Percentiles rank a stretch among this genome's conserved stretches.
phyloP scores from a whole-genome alignment of 2,113 vertebrate genomes.

The Erythrolamprus reginae region DNA sequence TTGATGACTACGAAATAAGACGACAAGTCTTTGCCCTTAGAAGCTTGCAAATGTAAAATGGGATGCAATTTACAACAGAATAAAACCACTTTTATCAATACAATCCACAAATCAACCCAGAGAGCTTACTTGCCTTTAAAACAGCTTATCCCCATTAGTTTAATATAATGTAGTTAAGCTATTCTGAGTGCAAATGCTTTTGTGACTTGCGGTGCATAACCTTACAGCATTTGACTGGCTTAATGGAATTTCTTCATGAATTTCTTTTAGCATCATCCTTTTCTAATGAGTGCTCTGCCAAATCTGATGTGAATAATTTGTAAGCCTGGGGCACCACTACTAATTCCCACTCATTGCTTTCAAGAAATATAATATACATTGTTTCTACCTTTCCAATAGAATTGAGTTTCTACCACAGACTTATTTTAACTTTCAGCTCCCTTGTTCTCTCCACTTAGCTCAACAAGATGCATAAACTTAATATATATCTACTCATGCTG shows the following conservation, averaged over 20 bases:
- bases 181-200: neutral
- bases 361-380: slow-evolving; percentile 13
- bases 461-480: slow-evolving; percentile 43
- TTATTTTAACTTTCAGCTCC: slow-evolving; percentile 40
- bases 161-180: neutral
- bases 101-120: neutral
- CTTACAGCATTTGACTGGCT: neutral
- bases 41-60: neutral
- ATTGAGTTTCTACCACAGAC: slow-evolving; percentile 29
- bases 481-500: slow-evolving; percentile 37
- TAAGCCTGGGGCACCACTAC: slow-evolving; percentile 23
- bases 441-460: slow-evolving; percentile 36
- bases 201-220: neutral
- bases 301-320: slow-evolving; percentile 34
- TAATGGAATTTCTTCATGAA: neutral
- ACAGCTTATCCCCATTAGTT: neutral
- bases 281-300: slow-evolving; percentile 24
- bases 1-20: neutral
- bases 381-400: slow-evolving; percentile 40
- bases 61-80: neutral
- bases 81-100: neutral
- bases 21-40: neutral
- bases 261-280: neutral
- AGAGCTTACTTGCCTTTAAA: neutral
- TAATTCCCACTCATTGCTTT: slow-evolving; percentile 41